Evolutionary conservation across 1,140 invertebrate species (phyloP), one percentile per base, ranked within the genome.

Genomic region (Trinorchestia longiramus): DNA sequence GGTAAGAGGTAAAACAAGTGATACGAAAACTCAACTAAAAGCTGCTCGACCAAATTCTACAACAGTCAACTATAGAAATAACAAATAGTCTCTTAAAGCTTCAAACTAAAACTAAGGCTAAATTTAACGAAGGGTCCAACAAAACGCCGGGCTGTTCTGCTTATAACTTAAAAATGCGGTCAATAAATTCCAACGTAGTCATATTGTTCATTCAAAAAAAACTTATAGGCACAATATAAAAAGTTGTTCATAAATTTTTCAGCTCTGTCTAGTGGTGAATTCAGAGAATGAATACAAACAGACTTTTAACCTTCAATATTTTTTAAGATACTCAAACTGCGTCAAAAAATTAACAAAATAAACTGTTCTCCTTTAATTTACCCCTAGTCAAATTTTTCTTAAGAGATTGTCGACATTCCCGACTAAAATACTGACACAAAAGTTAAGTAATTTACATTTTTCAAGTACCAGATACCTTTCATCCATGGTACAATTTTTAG

Each of bases 21-120:
- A 77, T 77, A 77, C 62, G 62, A 77, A 77, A 53, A 77, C 28
- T 23, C 62, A 77, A 19, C 62, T 36, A 15, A 19, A 36, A 77
- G 28, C 62, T 77, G 62, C 62, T 77, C 8, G 62, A 77, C 62
- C 62, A 77, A 77, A 77, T 77, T 77, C 62, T 36, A 77, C 62
- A 77, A 77, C 11, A 77, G 62, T 36, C 62, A 77, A 77, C 62
- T 36, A 11, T 77, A 36, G 62, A 28, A 23, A 77, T 36, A 77
- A 77, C 62, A 77, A 44, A 91, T 91, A 42, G 88, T 91, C 88
- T 91, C 88, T 91, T 91, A 91, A 91, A 91, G 88, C 88, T 91
- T 91, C 88, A 42, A 91, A 91, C 88, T 91, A 91, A 91, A 91
- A 91, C 43, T 91, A 91, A 28, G 8, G 41, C 88, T 91, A 91